Evolutionary conservation across 2,797 vertebrate genomes (phyloP), one percentile per base, ranked within the genome.

Genomic region (Clarias laeviceps): DNA sequence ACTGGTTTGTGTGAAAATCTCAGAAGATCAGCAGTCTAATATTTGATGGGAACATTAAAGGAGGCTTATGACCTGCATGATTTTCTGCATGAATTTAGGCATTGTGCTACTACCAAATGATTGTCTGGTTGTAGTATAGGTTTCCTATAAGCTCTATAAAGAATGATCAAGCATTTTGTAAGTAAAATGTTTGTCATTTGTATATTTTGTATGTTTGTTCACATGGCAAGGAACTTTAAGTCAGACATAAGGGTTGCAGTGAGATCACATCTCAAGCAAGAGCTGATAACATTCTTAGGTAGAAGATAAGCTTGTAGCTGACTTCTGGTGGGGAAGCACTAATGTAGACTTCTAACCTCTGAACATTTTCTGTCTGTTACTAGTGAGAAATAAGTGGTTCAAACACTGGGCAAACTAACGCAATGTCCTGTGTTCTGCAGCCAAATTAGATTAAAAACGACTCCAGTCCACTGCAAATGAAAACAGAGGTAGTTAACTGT

Each of bases 371-470:
- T 87, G 83, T 80, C 72, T 69, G 14, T 87, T 85, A 87, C 83
- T 79, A 80, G 86, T 90, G 84, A 89, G 85, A 83, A 56, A 56
- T 62, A 84, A 84, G 88, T 88, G 87, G 91, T 89, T 59, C 85
- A 90, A 82, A 87, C 85, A 54, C 76, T 82, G 88, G 88, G 91
- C 89, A 91, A 93, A 92, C 86, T 90, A 86, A 82, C 90, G 89
- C 87, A 88, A 88, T 90, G 90, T 89, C 65, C 73, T 89, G 40
- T 88, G 86, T 90, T 93, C 90, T 89, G 86, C 88, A 91, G 91
- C 87, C 91, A 94, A 93, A 94, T 93, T 88, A 90, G 92, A 94
- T 93, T 92, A 91, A 91, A 89, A 93, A 92, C 85, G 90, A 91
- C 90, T 91, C 89, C 81, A 89, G 88, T 91, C 86, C 6, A 27